A percentile compares a stretch with the other conserved stretches of the same genome.
Conservation (phyloP, 2,113 vertebrate genomes). For the Meles meles region DNA sequence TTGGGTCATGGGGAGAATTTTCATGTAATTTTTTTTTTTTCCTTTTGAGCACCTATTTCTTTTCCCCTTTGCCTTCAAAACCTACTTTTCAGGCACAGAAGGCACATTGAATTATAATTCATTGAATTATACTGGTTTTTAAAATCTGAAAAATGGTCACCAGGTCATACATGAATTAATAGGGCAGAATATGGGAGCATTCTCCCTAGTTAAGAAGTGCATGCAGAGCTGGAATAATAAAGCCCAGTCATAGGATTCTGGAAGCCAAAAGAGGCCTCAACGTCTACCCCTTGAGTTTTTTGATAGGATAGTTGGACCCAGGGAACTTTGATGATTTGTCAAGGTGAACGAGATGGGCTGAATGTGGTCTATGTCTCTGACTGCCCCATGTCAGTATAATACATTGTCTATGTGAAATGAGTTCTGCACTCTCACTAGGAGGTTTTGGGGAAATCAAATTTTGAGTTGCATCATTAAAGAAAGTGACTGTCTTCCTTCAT, state of each 20-base stretch:
- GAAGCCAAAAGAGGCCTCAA: neutral
- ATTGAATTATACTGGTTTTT: neutral
- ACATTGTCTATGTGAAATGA: neutral
- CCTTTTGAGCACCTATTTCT: neutral
- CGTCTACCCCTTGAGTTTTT: neutral
- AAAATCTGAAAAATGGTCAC: neutral
- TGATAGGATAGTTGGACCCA: neutral
- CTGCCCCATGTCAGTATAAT: rapidly evolving
- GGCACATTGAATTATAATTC: too few species aligned
- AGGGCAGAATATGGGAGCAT: neutral
- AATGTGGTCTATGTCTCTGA: neutral
- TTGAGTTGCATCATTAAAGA: neutral
- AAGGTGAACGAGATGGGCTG: neutral
- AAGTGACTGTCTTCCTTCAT: neutral
- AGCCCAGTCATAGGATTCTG: neutral
- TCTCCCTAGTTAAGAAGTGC: neutral
- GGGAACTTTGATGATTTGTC: neutral
- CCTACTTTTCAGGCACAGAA: neutral
- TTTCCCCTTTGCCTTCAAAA: neutral
- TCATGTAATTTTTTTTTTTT: neutral
- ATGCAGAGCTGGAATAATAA: neutral
- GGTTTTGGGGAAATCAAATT: neutral
- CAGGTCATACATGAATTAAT: neutral
- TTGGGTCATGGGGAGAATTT: too few species aligned
- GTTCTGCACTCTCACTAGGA: neutral